Percentiles rank a stretch among this genome's conserved stretches.
Evolutionary conservation across 2,888 invertebrate genomes (phyloP).

Genomic region (Xestia ashworthii): DNA sequence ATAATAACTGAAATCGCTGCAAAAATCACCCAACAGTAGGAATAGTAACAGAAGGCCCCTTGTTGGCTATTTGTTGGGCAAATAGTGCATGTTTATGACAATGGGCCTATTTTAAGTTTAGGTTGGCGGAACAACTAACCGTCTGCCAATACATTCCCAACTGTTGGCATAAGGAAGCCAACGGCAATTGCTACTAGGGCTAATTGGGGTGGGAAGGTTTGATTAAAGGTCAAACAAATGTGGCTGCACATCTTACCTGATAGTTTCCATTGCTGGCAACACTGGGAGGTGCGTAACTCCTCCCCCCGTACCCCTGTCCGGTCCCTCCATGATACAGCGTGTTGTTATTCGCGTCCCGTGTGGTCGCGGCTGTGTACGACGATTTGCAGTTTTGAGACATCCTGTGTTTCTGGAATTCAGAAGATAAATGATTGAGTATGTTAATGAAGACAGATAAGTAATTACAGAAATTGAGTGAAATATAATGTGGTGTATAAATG

Average conservation of each 20-base stretch:
- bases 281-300: slow-evolving; percentile 82
- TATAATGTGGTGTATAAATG: not conserved
- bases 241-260: slow-evolving; percentile 75
- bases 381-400: slow-evolving; percentile 92
- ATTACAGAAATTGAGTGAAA: not conserved
- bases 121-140: no score
- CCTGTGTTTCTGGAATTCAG: slow-evolving; percentile 67
- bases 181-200: no score
- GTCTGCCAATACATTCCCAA: no score
- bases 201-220: not conserved
- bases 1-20: no score
- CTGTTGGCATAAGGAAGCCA: no score
- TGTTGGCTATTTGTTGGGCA: no score
- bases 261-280: slow-evolving; percentile 80
- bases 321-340: slow-evolving; percentile 87
- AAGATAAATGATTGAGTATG: not conserved
- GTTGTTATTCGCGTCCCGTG: slow-evolving; percentile 91
- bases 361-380: slow-evolving; percentile 86
- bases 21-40: no score
- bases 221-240: not conserved
- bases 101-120: no score
- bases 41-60: no score
- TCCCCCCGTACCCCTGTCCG: slow-evolving; percentile 78
- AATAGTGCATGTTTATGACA: no score
- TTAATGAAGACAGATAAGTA: not conserved